Evolutionary conservation across 2,113 vertebrate species (phyloP).

Genomic region (Catagonus wagneri): DNA sequence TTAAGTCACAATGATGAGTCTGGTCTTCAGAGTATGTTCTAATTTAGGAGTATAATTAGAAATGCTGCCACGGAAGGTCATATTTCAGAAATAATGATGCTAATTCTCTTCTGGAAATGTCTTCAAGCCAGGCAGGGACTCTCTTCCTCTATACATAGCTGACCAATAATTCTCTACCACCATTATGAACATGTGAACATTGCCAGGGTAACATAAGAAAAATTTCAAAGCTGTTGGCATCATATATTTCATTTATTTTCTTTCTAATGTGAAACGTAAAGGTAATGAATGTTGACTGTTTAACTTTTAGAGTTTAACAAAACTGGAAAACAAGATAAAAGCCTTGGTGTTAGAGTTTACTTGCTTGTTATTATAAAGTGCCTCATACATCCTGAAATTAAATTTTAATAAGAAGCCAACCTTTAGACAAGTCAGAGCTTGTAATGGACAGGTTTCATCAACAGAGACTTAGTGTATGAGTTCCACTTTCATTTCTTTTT

Average conservation of each 20-base stretch:
- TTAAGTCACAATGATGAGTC: slow-evolving; percentile 32
- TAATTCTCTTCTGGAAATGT: slow-evolving; percentile 77
- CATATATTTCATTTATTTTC: slow-evolving; percentile 53
- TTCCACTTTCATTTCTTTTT: background rate
- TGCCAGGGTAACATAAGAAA: slow-evolving; percentile 52
- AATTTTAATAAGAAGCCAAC: slow-evolving; percentile 16
- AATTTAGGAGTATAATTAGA: slow-evolving; percentile 83
- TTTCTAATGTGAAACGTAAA: slow-evolving; percentile 60
- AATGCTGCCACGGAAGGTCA: slow-evolving; percentile 73
- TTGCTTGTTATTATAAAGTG: slow-evolving; percentile 43
- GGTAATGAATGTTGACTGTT: slow-evolving; percentile 56
- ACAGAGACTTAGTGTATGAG: slow-evolving; percentile 12
- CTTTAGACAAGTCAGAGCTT: slow-evolving; percentile 11
- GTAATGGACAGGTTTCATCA: slow-evolving; percentile 51
- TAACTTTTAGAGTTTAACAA: slow-evolving; percentile 64
- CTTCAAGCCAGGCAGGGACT: slow-evolving; percentile 65
- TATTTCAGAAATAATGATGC: slow-evolving; percentile 83
- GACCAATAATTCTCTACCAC: slow-evolving; percentile 45
- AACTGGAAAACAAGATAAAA: slow-evolving; percentile 63
- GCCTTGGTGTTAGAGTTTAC: slow-evolving; percentile 13
- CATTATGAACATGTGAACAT: slow-evolving; percentile 7
- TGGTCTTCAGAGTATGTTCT: slow-evolving; percentile 72
- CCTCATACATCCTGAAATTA: background rate
- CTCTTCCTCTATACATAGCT: slow-evolving; percentile 46
- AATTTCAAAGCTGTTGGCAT: slow-evolving; percentile 66